Percentiles rank a stretch among this genome's conserved stretches.
Conservation (phyloP, 2,888 invertebrate genomes). For the Heliconius sara region DNA sequence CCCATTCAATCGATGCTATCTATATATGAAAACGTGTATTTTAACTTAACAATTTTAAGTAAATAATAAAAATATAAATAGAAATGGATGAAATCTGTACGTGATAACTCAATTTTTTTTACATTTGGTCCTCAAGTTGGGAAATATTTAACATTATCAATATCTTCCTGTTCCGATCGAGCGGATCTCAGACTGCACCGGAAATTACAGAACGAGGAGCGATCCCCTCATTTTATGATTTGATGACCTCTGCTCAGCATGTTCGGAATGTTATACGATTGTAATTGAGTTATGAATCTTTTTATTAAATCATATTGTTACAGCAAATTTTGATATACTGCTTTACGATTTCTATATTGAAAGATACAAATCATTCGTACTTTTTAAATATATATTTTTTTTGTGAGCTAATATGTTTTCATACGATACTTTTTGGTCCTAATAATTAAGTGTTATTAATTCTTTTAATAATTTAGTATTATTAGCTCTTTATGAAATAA, state of each 20-base stretch:
- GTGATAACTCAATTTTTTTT: neutral
- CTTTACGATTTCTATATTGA: neutral
- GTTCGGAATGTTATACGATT: neutral
- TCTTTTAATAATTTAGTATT: no score
- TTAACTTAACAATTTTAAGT: no score
- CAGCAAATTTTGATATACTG: neutral
- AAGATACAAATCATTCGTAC: neutral
- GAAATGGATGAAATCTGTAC: neutral
- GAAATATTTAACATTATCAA: conserved; percentile 12
- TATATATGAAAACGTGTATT: neutral
- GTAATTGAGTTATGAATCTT: neutral
- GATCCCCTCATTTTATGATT: conserved; percentile 30
- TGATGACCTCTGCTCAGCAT: conserved; percentile 23
- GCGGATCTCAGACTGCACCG: conserved; percentile 27
- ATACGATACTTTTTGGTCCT: no score
- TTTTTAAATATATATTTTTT: neutral
- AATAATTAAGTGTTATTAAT: no score
- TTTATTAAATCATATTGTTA: neutral
- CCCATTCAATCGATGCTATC: neutral
- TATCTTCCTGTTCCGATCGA: conserved; percentile 28
- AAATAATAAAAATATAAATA: no score
- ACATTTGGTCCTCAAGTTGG: no score
- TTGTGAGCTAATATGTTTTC: neutral
- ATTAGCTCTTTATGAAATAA: no score
- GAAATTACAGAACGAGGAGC: conserved; percentile 23